These are phyloP conservation scores for Dryococelus australis DNA, from an alignment of 2,888 invertebrate genomes.

Conservation along the genomic window DNA sequence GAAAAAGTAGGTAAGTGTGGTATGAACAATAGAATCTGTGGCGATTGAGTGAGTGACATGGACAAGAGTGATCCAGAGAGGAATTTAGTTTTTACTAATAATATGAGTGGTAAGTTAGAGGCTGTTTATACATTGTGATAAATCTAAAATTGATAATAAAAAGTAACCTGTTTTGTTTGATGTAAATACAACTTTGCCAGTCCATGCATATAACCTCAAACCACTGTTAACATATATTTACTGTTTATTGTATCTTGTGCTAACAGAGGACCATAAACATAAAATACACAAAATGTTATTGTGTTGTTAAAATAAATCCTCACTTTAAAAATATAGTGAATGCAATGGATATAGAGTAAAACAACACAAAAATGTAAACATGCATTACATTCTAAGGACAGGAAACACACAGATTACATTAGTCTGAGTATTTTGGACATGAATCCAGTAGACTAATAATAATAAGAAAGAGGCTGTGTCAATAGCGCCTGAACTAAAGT, in stretches of 20 bases:
- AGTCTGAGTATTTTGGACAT: background rate
- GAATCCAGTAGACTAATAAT: background rate
- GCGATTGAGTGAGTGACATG: too few relatives aligned
- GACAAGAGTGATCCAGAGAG: too few relatives aligned
- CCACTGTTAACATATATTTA: too few relatives aligned
- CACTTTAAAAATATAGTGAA: background rate
- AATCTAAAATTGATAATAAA: too few relatives aligned
- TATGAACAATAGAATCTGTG: too few relatives aligned
- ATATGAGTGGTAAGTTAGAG: too few relatives aligned
- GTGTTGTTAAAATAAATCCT: too few relatives aligned
- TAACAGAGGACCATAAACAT: background rate
- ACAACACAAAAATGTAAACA: background rate
- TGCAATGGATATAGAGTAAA: background rate
- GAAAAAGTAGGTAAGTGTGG: too few relatives aligned
- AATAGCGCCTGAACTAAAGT: too few relatives aligned
- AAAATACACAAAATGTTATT: background rate
- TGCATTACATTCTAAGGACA: background rate
- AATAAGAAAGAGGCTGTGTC: too few relatives aligned
- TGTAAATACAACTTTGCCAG: background rate
- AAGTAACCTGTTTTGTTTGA: background rate
- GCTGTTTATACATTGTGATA: background rate
- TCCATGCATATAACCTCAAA: background rate
- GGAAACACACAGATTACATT: background rate
- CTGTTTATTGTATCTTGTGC: background rate
- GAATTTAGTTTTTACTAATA: too few relatives aligned